A percentile compares a stretch with the other conserved stretches of the same genome.
These are phyloP conservation scores for Stenichneumon culpator DNA, from an alignment of 2,888 invertebrate species.

Conservation along the genomic window DNA sequence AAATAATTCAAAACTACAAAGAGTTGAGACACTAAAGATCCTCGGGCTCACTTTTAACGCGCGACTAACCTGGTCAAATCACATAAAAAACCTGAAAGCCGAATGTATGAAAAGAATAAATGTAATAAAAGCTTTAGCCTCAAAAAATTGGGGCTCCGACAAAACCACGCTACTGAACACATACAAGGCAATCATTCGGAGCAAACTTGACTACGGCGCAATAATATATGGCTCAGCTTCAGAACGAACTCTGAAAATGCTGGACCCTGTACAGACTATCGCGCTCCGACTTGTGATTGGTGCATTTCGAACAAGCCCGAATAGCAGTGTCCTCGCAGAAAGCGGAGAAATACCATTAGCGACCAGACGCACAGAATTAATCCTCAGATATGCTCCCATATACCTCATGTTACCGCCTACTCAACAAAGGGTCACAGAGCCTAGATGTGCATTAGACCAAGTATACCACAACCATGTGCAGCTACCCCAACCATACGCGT, in stretches of 20 bases:
- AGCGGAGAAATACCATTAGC: too few species aligned
- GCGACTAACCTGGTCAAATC: background rate
- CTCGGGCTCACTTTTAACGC: background rate
- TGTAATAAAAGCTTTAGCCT: constrained; percentile 9
- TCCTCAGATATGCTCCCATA: too few species aligned
- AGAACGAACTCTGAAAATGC: too few species aligned
- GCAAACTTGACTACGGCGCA: background rate
- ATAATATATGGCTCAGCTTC: constrained; percentile 3
- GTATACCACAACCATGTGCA: background rate
- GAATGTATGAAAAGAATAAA: constrained; percentile 15
- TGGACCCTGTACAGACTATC: too few species aligned
- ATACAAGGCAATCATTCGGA: background rate
- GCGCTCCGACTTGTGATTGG: too few species aligned
- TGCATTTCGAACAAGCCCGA: too few species aligned
- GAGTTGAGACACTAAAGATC: background rate
- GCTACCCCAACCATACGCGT: background rate
- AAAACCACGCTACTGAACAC: background rate
- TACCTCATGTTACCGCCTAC: too few species aligned
- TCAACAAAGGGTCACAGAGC: too few species aligned
- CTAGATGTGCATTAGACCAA: background rate
- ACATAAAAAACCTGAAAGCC: background rate
- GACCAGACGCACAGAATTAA: too few species aligned
- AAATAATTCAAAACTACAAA: background rate
- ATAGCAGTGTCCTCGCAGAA: too few species aligned
- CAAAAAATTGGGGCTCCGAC: constrained; percentile 5